phyloP scores from a whole-genome alignment of 2,113 vertebrate genomes.

The Alexandromys fortis region DNA sequence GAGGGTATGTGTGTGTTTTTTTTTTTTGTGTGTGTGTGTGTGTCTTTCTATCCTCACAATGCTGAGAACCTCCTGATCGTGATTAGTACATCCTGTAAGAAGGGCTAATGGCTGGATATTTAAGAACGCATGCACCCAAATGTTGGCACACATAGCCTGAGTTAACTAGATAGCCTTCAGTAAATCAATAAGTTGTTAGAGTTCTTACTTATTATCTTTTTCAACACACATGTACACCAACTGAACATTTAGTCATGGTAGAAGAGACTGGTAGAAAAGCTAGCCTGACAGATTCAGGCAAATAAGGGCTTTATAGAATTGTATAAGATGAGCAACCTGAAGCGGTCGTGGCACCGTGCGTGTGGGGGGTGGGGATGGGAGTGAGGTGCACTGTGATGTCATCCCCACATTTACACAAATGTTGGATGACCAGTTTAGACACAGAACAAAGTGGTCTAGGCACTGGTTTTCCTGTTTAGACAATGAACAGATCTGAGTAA shows the following conservation, averaged over 20 bases:
- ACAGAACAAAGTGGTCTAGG: background rate
- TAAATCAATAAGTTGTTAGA: background rate
- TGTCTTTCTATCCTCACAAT: background rate
- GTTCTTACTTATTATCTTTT: constrained; percentile 41
- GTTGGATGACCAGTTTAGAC: background rate
- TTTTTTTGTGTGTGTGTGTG: too few relatives aligned
- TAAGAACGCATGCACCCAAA: background rate
- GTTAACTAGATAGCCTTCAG: background rate
- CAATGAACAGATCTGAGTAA: background rate
- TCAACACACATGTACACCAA: background rate
- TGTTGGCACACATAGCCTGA: background rate
- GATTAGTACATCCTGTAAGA: background rate
- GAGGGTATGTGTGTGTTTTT: too few relatives aligned
- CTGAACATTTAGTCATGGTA: background rate
- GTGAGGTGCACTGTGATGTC: background rate
- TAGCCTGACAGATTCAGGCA: constrained; percentile 44
- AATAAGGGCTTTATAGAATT: background rate
- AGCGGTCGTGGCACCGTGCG: rapidly evolving
- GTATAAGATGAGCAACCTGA: background rate
- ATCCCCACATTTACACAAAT: background rate
- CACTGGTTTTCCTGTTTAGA: constrained; percentile 25
- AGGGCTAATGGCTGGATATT: background rate
- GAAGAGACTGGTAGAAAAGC: background rate
- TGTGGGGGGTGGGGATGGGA: background rate
- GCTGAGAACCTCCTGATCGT: background rate